Evolutionary conservation across 1,140 invertebrate species (phyloP), one percentile per base, ranked within the genome.

Genomic region (roundworm (Caenorhabditis elegans)): DNA sequence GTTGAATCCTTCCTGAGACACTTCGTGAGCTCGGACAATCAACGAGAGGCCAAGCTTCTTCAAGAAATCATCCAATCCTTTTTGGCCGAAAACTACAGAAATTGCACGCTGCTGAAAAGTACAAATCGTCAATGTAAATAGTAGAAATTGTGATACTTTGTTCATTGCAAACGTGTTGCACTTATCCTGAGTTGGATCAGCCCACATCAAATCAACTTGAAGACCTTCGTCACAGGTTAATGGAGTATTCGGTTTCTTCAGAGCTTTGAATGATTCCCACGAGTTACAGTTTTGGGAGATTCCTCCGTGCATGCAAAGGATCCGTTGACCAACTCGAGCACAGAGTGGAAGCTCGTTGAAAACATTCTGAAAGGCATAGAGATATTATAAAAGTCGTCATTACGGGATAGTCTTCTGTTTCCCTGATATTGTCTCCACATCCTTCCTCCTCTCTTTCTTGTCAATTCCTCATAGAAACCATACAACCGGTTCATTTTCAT

Each of bases 291-390:
- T 94, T 28, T 94, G 94, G 87, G 93, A 94, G 15, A 95, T 92
- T 24, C 94, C 94, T 36, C 94, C 94, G 86, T 95, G 94, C 90
- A 93, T 94, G 90, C 94, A 95, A 90, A 95, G 94, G 86, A 95
- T 95, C 90, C 94, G 94, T 88, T 95, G 93, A 87, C 94, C 94
- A 83, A 94, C 93, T 86, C 96, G 94, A 47, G 95, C 95, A 65
- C 95, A 96, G 0, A 86, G 65, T 1, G 85, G 85, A 15, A 83
- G 75, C 34, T 83, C 81, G 39, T 84, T 81, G 76, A 86, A 86
- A 83, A 90, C 91, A 83, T 91, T 91, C 87, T 91, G 91, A 83
- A 91, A 91, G 13, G 2, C 0, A 34, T 43, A 6, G 4, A 43
- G 10, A 19, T 60, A n/a, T n/a, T n/a, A n/a, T n/a, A n/a, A n/a